phyloP scores from a whole-genome alignment of 2,113 vertebrate species.

The Pao palembangensis region DNA sequence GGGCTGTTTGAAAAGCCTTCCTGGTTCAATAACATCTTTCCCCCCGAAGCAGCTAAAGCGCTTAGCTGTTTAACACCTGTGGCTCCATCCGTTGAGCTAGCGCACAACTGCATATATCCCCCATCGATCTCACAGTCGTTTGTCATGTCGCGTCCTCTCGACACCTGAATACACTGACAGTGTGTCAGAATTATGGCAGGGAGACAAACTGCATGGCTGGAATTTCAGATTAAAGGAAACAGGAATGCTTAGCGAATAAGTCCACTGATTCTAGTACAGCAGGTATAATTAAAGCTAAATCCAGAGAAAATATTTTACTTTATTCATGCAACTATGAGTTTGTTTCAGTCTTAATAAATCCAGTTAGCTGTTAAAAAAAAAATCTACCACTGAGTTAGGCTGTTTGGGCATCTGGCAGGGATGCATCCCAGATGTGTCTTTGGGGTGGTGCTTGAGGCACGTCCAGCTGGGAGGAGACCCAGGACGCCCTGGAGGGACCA shows the following conservation, averaged over 20 bases:
- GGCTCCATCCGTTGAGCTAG: constrained; percentile 53
- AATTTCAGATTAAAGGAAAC: too few species aligned
- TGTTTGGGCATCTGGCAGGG: too few species aligned
- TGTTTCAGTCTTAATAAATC: too few species aligned
- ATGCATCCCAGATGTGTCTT: too few species aligned
- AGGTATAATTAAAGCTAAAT: background rate
- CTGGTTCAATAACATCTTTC: constrained; percentile 73
- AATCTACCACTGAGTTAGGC: too few species aligned
- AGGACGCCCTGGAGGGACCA: too few species aligned
- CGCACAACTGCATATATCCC: constrained; percentile 45
- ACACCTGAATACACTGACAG: constrained; percentile 31
- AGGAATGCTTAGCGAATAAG: background rate
- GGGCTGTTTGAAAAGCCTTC: constrained; percentile 68
- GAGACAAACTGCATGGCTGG: background rate
- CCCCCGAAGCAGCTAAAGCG: constrained; percentile 58
- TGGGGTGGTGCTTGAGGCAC: too few species aligned
- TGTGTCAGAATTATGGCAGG: background rate
- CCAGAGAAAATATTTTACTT: background rate
- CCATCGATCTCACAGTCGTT: constrained; percentile 36
- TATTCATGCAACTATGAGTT: too few species aligned
- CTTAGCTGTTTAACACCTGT: constrained; percentile 76
- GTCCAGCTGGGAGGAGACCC: too few species aligned
- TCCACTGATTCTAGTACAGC: background rate
- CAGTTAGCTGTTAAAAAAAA: too few species aligned
- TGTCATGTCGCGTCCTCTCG: constrained; percentile 33